Evolutionary conservation across 2,797 vertebrate species (phyloP), one percentile per base, ranked within the genome.

Genomic region (Gila robusta): DNA sequence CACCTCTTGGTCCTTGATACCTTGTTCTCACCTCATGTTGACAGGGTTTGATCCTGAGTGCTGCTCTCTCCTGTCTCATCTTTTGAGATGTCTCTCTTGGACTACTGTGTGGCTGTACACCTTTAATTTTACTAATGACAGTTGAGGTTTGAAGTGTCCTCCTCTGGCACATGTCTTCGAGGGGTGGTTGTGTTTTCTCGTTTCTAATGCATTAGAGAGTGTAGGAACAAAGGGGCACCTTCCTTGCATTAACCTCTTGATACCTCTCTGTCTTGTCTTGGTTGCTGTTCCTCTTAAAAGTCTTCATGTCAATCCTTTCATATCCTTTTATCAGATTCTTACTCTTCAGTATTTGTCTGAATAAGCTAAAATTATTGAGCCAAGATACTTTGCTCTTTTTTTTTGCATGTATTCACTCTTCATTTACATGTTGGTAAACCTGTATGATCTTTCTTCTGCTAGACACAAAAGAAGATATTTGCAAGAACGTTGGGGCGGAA

Each of bases 91-190:
- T 35, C 71, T 47, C 28, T 85, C 44, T 81, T 73, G 41, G 71
- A 76, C 54, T 74, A 52, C 56, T 77, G 41, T 64, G 78, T 87
- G 78, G 66, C 32, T 74, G 74, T 70, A 56, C 62, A 67, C 56
- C 28, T 86, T 87, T 87, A 84, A 84, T 85, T 87, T 87, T 35
- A 44, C 47, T 82, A 79, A 88, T 88, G 79, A 77, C 69, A 49
- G 64, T 74, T 82, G 52, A 72, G 49, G 39, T 81, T 87, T 86
- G 73, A 86, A 79, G 87, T 81, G 35, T 56, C 21, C 6, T 62
- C 71, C 12, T 72, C 21, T 79, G 69, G 66, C 54, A 66, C 64
- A 78, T 82, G 54, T 81, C 80, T 83, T 78, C 64, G 26, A 62
- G 87, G 67, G 86, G 71, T 59, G 71, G 11, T 37, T 79, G 79